Conservation (phyloP, 2,113 vertebrate genomes). For the Xyliphius kryptos region DNA sequence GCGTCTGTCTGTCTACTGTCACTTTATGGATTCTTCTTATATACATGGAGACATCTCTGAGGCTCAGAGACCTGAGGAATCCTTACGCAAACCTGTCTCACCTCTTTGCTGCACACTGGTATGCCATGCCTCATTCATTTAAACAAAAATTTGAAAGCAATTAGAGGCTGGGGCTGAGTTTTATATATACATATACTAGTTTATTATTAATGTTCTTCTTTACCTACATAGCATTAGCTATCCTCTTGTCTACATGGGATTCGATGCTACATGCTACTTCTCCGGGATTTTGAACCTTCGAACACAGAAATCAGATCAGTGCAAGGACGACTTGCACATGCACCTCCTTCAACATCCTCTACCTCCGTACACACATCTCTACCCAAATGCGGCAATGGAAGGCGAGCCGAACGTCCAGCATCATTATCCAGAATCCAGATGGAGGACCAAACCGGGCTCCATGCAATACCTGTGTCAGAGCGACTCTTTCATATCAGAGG, state of each 20-base stretch:
- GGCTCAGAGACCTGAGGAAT: conserved; percentile 70
- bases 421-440: conserved; percentile 63
- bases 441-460: conserved; percentile 56
- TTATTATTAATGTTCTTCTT: too few species aligned
- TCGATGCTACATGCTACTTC: conserved; percentile 74
- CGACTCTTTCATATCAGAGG: conserved; percentile 47
- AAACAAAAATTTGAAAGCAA: too few species aligned
- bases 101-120: conserved; percentile 75
- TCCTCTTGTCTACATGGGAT: conserved; percentile 71
- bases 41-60: conserved; percentile 71
- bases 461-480: conserved; percentile 67
- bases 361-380: conserved; percentile 64
- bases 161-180: too few species aligned
- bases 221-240: conserved; percentile 76
- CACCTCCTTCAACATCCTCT: conserved; percentile 70
- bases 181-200: too few species aligned
- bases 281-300: conserved; percentile 69
- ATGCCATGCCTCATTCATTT: too few species aligned
- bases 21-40: conserved; percentile 72
- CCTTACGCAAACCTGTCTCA: conserved; percentile 71
- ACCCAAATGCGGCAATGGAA: conserved; percentile 60
- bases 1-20: conserved; percentile 70
- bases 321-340: conserved; percentile 66
- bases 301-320: conserved; percentile 67
- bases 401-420: too few species aligned